Evolutionary conservation across 2,797 vertebrate species (phyloP).

Genomic region (Ctenosaura bakeri): DNA sequence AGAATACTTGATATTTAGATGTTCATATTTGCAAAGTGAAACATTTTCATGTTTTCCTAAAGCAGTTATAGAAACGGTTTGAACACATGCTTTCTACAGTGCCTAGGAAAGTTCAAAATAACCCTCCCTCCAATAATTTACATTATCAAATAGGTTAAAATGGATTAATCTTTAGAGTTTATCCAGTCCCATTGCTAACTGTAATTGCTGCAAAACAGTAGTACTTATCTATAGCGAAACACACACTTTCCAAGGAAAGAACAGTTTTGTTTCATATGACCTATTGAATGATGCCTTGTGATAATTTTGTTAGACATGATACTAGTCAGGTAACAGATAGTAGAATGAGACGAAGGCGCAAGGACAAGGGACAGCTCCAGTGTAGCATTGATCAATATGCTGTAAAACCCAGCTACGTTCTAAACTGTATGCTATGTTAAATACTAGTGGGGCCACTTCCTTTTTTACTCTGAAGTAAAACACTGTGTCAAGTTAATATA

Average conservation of each 20-base stretch:
- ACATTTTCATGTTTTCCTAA: neutral
- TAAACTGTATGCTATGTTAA: neutral
- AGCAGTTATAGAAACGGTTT: neutral
- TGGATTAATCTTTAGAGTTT: neutral
- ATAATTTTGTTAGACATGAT: neutral
- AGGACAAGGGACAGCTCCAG: neutral
- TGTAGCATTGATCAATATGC: neutral
- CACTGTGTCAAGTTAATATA: neutral
- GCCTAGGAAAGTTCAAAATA: neutral
- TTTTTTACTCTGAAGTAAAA: neutral
- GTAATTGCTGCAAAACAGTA: neutral
- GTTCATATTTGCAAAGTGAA: neutral
- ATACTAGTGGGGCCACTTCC: neutral
- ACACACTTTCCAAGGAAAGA: neutral
- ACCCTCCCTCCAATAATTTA: neutral
- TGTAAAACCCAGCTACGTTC: neutral
- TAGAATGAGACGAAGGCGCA: neutral
- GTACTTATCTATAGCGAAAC: neutral
- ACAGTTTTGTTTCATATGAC: neutral
- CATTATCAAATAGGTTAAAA: neutral
- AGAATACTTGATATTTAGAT: neutral
- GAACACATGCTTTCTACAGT: constrained; percentile 18
- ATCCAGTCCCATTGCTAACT: neutral
- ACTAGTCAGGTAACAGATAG: neutral
- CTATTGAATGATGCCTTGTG: neutral